Conservation (phyloP, 2,797 vertebrate species). For the Tapera naevia region DNA sequence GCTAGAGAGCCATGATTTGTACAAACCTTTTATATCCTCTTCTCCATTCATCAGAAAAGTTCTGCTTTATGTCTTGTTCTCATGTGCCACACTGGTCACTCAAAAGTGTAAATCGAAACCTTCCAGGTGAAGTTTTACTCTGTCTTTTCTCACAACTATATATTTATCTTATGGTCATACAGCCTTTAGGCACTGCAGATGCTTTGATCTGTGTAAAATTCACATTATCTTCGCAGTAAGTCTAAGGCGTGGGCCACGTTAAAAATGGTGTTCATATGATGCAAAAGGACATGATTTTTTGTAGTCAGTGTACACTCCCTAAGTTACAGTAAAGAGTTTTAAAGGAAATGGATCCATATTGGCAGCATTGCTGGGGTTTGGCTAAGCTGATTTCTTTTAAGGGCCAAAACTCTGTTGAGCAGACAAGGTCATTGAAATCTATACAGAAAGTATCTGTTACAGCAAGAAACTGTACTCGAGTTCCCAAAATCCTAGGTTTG, state of each 20-base stretch:
- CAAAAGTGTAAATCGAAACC: neutral
- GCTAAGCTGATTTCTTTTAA: neutral
- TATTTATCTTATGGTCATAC: neutral
- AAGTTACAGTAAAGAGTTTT: neutral
- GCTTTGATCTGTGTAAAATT: neutral
- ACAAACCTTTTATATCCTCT: neutral
- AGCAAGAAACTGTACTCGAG: neutral
- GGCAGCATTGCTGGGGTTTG: neutral
- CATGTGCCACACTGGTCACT: neutral
- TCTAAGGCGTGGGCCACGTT: neutral
- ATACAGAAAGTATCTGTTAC: neutral
- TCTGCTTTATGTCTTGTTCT: neutral
- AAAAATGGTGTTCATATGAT: neutral
- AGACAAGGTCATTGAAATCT: neutral
- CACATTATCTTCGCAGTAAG: neutral
- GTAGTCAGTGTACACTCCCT: neutral
- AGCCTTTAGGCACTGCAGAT: neutral
- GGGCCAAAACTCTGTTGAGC: neutral
- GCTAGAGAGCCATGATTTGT: neutral
- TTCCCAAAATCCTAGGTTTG: neutral
- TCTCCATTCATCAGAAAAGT: neutral
- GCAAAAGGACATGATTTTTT: neutral
- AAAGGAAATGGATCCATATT: neutral
- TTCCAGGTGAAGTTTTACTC: neutral
- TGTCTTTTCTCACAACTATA: neutral